Conservation (phyloP, 2,888 invertebrate genomes). For the Apamea crenata region DNA sequence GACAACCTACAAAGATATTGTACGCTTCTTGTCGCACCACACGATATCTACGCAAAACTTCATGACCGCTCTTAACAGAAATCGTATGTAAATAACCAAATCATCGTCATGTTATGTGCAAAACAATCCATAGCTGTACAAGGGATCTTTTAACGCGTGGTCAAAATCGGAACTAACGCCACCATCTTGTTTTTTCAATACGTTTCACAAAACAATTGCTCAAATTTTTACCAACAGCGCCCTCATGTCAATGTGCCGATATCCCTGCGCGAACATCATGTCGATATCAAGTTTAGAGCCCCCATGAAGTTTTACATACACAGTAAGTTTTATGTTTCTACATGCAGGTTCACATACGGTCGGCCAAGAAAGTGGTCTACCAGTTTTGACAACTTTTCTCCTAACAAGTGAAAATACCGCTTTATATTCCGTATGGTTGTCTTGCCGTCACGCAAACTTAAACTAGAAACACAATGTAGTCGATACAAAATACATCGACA, state of each 20-base stretch:
- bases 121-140: background rate
- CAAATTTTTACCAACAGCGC: background rate
- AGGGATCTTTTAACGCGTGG: no score
- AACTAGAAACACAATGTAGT: background rate
- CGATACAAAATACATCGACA: background rate
- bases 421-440: slow-evolving; percentile 7
- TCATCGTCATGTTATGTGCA: background rate
- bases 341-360: background rate
- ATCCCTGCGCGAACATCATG: background rate
- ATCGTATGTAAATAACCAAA: background rate
- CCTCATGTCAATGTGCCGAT: background rate
- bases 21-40: background rate
- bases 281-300: slow-evolving; percentile 8
- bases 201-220: background rate
- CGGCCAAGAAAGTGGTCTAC: background rate
- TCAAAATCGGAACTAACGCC: background rate
- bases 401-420: background rate
- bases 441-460: slow-evolving; percentile 7
- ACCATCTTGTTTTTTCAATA: background rate
- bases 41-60: slow-evolving; percentile 5
- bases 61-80: slow-evolving; percentile 1
- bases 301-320: background rate
- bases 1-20: background rate
- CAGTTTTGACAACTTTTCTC: background rate
- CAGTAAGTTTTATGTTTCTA: background rate